Percentiles rank a stretch among this genome's conserved stretches.
phyloP scores from a whole-genome alignment of 2,797 vertebrate species.

The Micromesistius poutassou region DNA sequence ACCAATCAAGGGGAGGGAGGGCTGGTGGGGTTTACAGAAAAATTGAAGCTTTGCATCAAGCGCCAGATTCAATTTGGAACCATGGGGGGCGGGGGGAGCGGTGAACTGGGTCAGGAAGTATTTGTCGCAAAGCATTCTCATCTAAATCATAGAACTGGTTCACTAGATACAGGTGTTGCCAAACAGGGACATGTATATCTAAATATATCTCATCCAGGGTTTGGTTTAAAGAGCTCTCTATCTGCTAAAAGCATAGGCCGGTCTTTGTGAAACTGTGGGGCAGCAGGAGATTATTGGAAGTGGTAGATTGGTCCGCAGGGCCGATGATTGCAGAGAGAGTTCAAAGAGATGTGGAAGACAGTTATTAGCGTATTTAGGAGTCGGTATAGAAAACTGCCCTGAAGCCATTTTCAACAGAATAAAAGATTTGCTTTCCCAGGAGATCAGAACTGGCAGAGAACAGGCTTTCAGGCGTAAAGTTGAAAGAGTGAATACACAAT shows the following conservation, averaged over 20 bases:
- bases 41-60: slow-evolving; percentile 24
- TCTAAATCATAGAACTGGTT: too few relatives aligned
- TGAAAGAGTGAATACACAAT: slow-evolving; percentile 20
- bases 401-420: slow-evolving; percentile 50
- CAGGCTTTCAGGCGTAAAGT: slow-evolving; percentile 33
- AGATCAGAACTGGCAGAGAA: slow-evolving; percentile 45
- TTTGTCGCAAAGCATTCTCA: background rate
- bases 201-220: too few relatives aligned
- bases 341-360: background rate
- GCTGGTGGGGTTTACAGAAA: background rate
- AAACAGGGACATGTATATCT: too few relatives aligned
- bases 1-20: background rate
- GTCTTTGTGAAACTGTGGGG: background rate
- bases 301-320: background rate
- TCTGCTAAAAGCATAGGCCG: background rate
- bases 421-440: slow-evolving; percentile 63
- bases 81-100: background rate
- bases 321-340: slow-evolving; percentile 10
- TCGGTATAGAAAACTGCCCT: slow-evolving; percentile 49
- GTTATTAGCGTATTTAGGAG: slow-evolving; percentile 1
- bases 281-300: background rate
- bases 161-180: too few relatives aligned
- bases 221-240: too few relatives aligned
- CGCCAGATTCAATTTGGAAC: background rate
- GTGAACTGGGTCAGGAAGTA: background rate